These are phyloP conservation scores for Buphagus erythrorhynchus DNA, from an alignment of 2,797 vertebrate species.

Conservation along the genomic window DNA sequence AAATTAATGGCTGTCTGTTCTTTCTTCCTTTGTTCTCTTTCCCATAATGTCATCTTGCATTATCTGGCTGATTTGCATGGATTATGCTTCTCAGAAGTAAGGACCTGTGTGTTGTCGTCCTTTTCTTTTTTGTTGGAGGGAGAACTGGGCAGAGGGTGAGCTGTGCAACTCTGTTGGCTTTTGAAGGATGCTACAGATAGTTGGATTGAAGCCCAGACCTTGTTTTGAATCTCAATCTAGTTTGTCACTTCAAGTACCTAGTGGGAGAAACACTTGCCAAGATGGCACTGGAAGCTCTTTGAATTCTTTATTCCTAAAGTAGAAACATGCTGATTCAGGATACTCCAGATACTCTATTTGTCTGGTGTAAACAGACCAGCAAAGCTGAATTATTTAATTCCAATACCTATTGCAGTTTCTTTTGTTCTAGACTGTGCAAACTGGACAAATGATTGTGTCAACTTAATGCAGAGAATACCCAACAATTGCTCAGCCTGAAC, in stretches of 20 bases:
- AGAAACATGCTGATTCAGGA: neutral
- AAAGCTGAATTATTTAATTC: neutral
- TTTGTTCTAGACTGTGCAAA: constrained; percentile 83
- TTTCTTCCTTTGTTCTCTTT: neutral
- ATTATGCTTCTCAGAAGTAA: neutral
- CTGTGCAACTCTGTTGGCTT: neutral
- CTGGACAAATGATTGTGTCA: constrained; percentile 88
- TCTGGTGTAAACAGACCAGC: neutral
- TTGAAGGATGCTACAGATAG: neutral
- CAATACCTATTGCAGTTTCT: neutral
- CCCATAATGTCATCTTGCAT: neutral
- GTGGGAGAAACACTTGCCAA: neutral
- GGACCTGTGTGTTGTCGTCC: neutral
- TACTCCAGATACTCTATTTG: neutral
- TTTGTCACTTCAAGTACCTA: too few species aligned
- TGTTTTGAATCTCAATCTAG: neutral
- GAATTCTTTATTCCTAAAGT: neutral
- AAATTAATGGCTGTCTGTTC: neutral
- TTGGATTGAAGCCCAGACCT: neutral
- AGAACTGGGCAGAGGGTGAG: neutral
- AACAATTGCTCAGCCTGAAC: constrained; percentile 89
- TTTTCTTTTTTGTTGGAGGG: neutral
- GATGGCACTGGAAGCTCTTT: neutral
- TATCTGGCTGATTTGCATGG: neutral
- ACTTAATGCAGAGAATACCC: constrained; percentile 84